Evolutionary conservation across 2,797 vertebrate genomes (phyloP).

Genomic region (Gouania willdenowi): DNA sequence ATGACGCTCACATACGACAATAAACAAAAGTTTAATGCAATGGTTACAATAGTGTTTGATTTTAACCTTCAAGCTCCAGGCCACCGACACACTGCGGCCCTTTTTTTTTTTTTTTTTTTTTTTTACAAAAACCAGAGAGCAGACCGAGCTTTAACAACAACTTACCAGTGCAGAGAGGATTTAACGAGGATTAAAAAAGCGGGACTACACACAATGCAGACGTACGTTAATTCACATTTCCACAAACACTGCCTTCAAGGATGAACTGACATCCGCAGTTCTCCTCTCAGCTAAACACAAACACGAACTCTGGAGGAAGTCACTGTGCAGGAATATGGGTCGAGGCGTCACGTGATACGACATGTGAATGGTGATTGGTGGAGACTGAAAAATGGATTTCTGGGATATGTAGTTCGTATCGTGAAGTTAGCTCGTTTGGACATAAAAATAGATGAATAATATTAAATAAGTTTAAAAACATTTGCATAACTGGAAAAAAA

Average conservation of each 20-base stretch:
- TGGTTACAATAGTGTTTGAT: too few species aligned
- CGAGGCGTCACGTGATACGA: constrained; percentile 15
- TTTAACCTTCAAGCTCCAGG: too few species aligned
- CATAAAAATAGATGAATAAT: too few species aligned
- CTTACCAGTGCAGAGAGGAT: constrained; percentile 27
- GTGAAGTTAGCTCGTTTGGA: too few species aligned
- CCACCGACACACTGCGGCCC: constrained; percentile 1
- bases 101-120: too few species aligned
- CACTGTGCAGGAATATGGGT: not conserved
- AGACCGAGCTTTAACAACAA: not conserved
- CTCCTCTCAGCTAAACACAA: not conserved
- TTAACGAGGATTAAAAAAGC: not conserved
- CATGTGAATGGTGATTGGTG: constrained; percentile 9
- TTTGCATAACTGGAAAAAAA: too few species aligned
- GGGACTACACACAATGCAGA: not conserved
- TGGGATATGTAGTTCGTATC: constrained; percentile 26
- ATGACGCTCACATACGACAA: too few species aligned
- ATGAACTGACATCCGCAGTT: not conserved
- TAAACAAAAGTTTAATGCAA: too few species aligned
- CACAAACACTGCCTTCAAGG: not conserved
- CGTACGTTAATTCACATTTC: not conserved
- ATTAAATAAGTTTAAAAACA: too few species aligned
- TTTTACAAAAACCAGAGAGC: too few species aligned
- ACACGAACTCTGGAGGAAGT: constrained; percentile 4
- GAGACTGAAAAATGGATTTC: not conserved